These are phyloP conservation scores for Tetrao urogallus DNA, from an alignment of 2,113 vertebrate species.

Conservation along the genomic window DNA sequence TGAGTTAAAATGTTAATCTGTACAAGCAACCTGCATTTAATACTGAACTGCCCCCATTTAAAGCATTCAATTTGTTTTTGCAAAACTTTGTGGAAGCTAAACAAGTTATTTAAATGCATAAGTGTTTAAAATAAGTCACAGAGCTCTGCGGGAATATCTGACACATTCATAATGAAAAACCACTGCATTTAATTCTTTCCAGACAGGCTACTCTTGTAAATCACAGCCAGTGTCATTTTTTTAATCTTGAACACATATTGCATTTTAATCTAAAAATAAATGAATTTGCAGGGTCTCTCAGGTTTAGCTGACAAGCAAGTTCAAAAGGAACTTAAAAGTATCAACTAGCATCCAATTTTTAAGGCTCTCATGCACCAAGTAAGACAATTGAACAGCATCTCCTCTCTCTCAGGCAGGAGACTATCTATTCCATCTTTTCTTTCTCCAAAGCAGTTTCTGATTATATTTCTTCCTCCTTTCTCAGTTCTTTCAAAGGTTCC, in stretches of 20 bases:
- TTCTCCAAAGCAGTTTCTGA: background rate
- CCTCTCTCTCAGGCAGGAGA: background rate
- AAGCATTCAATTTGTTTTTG: conserved; percentile 59
- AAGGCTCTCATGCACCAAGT: background rate
- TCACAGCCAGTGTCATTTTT: conserved; percentile 63
- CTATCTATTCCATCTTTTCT: background rate
- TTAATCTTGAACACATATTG: conserved; percentile 58
- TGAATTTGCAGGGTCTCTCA: conserved; percentile 16
- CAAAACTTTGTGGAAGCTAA: conserved; percentile 64
- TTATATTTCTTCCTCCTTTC: background rate
- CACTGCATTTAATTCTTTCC: conserved; percentile 61
- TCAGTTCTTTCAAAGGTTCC: background rate
- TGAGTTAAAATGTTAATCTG: background rate
- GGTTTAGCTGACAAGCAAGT: conserved; percentile 54
- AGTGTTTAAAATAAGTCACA: conserved; percentile 74
- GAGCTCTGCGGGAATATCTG: conserved; percentile 53
- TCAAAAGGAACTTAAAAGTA: conserved; percentile 16
- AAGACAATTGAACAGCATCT: background rate
- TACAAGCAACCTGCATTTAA: conserved; percentile 54
- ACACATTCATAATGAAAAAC: conserved; percentile 73
- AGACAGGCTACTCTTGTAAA: conserved; percentile 57
- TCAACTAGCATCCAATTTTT: conserved; percentile 5
- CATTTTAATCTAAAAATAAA: conserved; percentile 66
- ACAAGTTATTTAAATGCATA: conserved; percentile 79
- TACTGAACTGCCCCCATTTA: conserved; percentile 24